Percentiles rank a stretch among this genome's conserved stretches.
These are phyloP conservation scores for Enteromius paludinosus DNA, from an alignment of 2,797 vertebrate species.

Conservation along the genomic window DNA sequence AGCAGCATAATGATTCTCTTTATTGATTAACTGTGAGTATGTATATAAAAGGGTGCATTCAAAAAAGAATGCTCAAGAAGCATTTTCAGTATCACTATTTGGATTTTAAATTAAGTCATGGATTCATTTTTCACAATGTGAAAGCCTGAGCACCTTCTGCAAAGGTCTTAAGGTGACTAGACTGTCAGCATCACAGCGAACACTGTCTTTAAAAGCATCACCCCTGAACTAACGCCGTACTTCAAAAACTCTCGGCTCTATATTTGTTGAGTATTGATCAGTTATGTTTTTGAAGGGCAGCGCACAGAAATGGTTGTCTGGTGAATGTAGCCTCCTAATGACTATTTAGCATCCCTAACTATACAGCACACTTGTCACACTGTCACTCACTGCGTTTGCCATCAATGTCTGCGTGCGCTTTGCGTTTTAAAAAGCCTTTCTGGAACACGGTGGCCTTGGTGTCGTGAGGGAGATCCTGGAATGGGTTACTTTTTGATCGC, in stretches of 20 bases:
- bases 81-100: neutral
- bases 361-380: neutral
- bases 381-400: constrained; percentile 90
- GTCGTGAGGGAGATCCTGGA: constrained; percentile 82
- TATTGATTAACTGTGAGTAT: neutral
- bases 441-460: constrained; percentile 80
- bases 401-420: constrained; percentile 88
- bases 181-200: neutral
- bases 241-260: neutral
- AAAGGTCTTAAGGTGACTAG: neutral
- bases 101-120: neutral
- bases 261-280: neutral
- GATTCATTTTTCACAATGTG: neutral
- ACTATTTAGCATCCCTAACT: neutral
- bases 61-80: neutral
- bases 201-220: neutral
- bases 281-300: neutral
- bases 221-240: neutral
- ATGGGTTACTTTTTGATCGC: constrained; percentile 83
- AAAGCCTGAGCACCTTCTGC: neutral
- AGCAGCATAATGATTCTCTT: neutral
- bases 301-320: neutral
- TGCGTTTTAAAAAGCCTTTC: constrained; percentile 86
- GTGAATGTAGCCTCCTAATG: neutral
- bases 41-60: neutral